Base-by-base conservation (phyloP, 2,888 invertebrate species). In the Acrobasis repandana region DNA sequence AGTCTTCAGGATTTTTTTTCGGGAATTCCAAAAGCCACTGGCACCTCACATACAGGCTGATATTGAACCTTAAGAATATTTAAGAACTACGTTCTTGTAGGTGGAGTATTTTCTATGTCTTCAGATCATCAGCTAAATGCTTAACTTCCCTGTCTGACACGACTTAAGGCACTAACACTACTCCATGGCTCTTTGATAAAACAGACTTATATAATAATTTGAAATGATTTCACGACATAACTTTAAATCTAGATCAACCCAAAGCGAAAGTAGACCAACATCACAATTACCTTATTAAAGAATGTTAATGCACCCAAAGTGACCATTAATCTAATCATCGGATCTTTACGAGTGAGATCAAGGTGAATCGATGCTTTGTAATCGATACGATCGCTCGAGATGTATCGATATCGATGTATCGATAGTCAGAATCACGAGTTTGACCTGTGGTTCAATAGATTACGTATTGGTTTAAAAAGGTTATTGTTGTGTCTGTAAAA, bases 381-480 rank as follows among this genome's bases (percentile, higher is more conserved):
- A 82, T 74, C 78, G 84, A 86, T 86, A 84, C 73, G 66, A 85
- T 81, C 83, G 71, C 28, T 67, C 73, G 72, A 80, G 82, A 83
- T 80, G 71, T 77, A 74, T 67, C 66, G 71, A 73, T 67, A 68
- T 67, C 77, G 79, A 63, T 65, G 73, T 67, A 68, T 67, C 77
- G 79, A 63, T 65, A 72, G 72, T 73, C 67, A 67, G 62, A 73
- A 78, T 80, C 86, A 86, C 86, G 86, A 85, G 62, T 75, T 64
- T 76, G 85, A 85, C 85, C 85, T 65, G 65, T 56, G 65, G 83
- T 78, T 84, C 83, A 83, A 81, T 80, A 76, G 85, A 85, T 83
- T 71, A 73, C 46, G 43, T 54, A 38, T 36, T 54, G n/a, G 50
- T 50, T 50, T 50, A 54, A 38, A 38, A 38, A 54, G 54, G 54